These are phyloP conservation scores for Tetranychus cinnabarinus DNA, from an alignment of 1,140 invertebrate species.

Conservation along the genomic window DNA sequence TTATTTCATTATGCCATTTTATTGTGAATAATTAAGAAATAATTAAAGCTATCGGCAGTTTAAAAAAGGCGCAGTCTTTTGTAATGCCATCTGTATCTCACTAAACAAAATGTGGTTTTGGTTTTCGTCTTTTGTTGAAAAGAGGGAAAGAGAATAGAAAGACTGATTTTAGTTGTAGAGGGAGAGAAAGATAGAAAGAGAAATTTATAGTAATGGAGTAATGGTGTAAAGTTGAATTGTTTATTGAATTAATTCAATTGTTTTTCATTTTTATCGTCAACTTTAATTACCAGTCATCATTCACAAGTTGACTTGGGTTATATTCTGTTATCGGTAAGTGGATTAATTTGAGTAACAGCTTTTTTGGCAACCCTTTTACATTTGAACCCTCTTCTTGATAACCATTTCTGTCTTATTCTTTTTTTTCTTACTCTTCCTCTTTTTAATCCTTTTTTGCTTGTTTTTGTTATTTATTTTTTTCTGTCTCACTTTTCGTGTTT, in stretches of 20 bases:
- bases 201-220: too few species aligned
- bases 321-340: not conserved
- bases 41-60: not conserved
- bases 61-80: not conserved
- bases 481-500: constrained; percentile 27
- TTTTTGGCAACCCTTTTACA: not conserved
- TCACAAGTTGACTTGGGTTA: not conserved
- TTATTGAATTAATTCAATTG: not conserved
- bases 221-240: too few species aligned
- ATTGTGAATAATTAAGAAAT: not conserved
- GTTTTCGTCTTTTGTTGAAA: not conserved
- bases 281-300: not conserved
- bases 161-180: not conserved
- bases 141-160: not conserved
- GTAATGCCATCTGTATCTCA: not conserved
- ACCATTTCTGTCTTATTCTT: not conserved
- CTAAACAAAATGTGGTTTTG: not conserved
- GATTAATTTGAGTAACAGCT: not conserved
- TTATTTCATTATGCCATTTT: not conserved
- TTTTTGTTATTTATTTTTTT: constrained; percentile 2
- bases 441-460: not conserved
- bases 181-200: not conserved
- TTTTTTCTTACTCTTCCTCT: not conserved
- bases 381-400: not conserved
- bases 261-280: not conserved